phyloP scores from a whole-genome alignment of 1,140 invertebrate genomes.

The Drosophila ohnishii region DNA sequence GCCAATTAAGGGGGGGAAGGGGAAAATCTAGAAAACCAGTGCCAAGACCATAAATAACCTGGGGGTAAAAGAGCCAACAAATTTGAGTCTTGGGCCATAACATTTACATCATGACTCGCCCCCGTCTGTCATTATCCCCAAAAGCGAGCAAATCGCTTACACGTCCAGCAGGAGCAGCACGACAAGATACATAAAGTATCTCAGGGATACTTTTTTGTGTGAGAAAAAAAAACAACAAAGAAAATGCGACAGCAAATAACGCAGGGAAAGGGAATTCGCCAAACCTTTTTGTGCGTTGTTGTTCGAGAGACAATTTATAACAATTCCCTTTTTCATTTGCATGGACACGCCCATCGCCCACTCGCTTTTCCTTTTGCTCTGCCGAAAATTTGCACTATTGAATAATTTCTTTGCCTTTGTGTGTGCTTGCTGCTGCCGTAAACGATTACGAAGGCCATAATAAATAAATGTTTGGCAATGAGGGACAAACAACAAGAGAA shows the following conservation, averaged over 20 bases:
- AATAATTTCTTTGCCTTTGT: conserved; percentile 37
- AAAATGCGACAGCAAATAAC: conserved; percentile 14
- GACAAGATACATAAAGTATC: conserved; percentile 31
- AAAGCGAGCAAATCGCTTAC: conserved; percentile 28
- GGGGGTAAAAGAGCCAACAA: background rate
- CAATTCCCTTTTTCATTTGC: conserved; percentile 37
- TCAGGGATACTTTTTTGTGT: conserved; percentile 11
- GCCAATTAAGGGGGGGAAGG: background rate
- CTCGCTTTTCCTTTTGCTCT: background rate
- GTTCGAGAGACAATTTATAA: conserved; percentile 37
- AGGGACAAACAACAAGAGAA: conserved; percentile 14
- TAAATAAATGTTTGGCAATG: conserved; percentile 52
- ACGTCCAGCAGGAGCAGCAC: conserved; percentile 6
- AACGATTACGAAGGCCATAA: conserved; percentile 46
- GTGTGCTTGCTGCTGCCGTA: conserved; percentile 18
- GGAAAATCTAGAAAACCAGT: background rate
- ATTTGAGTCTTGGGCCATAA: conserved; percentile 14
- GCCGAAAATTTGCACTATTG: conserved; percentile 41
- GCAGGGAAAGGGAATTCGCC: background rate
- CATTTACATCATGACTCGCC: conserved; percentile 24
- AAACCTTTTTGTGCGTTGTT: conserved; percentile 20
- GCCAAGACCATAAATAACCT: conserved; percentile 4
- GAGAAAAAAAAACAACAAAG: background rate
- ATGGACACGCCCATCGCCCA: conserved; percentile 14
- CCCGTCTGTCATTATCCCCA: background rate